Percentiles rank a stretch among this genome's conserved stretches.
phyloP scores from a whole-genome alignment of 2,113 vertebrate species.

The Atractosteus spatula region DNA sequence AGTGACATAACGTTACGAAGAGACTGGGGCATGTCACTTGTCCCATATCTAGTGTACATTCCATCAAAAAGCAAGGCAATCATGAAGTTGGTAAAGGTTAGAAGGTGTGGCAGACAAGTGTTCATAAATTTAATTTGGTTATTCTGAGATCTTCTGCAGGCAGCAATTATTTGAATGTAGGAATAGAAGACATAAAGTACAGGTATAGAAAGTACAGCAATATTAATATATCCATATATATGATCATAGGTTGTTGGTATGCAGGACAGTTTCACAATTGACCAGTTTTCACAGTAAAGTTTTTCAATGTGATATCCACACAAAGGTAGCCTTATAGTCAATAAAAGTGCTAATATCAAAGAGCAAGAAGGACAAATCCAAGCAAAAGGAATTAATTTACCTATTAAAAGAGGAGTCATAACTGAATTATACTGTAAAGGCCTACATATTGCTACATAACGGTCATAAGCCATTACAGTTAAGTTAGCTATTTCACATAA shows the following conservation, averaged over 20 bases:
- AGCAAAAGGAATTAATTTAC: background rate
- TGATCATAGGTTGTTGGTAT: background rate
- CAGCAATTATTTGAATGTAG: background rate
- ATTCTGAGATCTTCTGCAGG: background rate
- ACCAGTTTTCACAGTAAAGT: background rate
- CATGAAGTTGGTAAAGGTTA: background rate
- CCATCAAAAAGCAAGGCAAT: background rate
- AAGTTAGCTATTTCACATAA: no score
- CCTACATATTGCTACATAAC: no score
- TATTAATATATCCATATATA: background rate
- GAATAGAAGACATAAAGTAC: background rate
- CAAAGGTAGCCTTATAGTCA: background rate
- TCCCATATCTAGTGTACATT: background rate
- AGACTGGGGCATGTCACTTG: background rate
- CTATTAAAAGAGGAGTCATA: background rate
- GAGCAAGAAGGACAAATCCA: slow-evolving; percentile 1
- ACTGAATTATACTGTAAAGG: background rate
- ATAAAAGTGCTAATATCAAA: background rate
- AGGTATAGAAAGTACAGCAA: background rate
- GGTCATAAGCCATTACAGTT: no score
- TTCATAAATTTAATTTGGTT: background rate
- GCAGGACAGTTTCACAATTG: background rate
- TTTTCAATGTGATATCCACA: background rate
- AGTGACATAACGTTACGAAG: background rate
- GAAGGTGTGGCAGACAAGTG: background rate